Evolutionary conservation across 2,113 vertebrate species (phyloP).

Genomic region (Apaloderma vittatum): DNA sequence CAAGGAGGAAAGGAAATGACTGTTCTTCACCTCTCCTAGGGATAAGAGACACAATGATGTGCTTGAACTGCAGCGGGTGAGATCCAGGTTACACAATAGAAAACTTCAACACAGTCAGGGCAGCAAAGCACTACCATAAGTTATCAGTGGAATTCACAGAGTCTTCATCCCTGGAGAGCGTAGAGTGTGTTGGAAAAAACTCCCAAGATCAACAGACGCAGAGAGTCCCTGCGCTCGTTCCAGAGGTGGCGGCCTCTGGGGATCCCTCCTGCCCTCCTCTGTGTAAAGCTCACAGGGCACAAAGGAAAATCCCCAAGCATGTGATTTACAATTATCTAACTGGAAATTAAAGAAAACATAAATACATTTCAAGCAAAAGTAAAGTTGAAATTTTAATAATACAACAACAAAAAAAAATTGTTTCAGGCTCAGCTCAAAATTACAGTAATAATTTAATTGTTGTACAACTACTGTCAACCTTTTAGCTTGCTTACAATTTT

Average conservation of each 20-base stretch:
- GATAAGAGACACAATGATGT: not conserved
- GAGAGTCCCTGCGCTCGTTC: not conserved
- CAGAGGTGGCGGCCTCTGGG: not conserved
- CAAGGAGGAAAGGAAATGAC: constrained; percentile 6
- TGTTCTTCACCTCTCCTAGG: not conserved
- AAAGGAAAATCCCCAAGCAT: not conserved
- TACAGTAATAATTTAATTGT: not conserved
- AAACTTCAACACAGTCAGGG: not conserved
- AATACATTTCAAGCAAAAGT: too few species aligned
- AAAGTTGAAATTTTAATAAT: not conserved
- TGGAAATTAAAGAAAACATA: too few species aligned
- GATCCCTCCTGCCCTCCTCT: not conserved
- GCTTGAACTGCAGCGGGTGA: not conserved
- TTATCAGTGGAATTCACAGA: not conserved
- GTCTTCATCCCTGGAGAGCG: not conserved
- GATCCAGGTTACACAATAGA: not conserved
- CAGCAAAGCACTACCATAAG: not conserved
- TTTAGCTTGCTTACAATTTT: not conserved
- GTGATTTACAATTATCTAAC: not conserved
- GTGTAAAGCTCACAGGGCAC: not conserved
- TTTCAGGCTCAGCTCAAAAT: rapidly evolving
- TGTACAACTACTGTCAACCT: not conserved
- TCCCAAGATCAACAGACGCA: rapidly evolving
- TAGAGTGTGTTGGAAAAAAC: constrained; percentile 21
- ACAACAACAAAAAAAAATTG: not conserved